Evolutionary conservation across 1,140 invertebrate genomes (phyloP).

Genomic region (Drosophila tristis): DNA sequence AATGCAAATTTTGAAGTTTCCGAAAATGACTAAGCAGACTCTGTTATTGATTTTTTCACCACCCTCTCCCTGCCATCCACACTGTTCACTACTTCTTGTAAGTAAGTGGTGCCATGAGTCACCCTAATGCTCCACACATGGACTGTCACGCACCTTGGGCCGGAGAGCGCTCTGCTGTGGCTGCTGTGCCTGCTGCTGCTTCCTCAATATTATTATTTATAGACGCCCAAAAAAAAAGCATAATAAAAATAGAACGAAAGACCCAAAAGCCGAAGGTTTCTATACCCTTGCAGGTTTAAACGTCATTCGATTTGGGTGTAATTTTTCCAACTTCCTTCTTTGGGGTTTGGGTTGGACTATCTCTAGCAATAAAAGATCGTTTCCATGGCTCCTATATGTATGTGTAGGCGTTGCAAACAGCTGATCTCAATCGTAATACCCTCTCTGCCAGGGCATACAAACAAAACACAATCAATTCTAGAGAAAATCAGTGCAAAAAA

Average conservation of each 20-base stretch:
- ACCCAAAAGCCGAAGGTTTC: too few relatives aligned
- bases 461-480: background rate
- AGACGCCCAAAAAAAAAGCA: conserved; percentile 43
- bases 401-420: too few relatives aligned
- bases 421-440: too few relatives aligned
- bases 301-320: too few relatives aligned
- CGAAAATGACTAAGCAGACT: conserved; percentile 56
- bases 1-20: conserved; percentile 40
- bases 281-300: too few relatives aligned
- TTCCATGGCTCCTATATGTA: too few relatives aligned
- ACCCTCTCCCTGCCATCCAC: background rate
- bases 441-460: too few relatives aligned
- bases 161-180: background rate
- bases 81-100: conserved; percentile 16
- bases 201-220: conserved; percentile 64
- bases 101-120: conserved; percentile 48
- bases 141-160: conserved; percentile 1
- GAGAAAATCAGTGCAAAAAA: conserved; percentile 54
- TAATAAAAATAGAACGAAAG: conserved; percentile 55
- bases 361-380: too few relatives aligned
- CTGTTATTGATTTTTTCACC: conserved; percentile 60
- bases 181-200: conserved; percentile 15
- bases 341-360: too few relatives aligned
- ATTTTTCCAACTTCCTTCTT: too few relatives aligned
- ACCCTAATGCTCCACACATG: conserved; percentile 55